These are phyloP conservation scores for Tetrax tetrax DNA, from an alignment of 2,113 vertebrate species.

Conservation along the genomic window DNA sequence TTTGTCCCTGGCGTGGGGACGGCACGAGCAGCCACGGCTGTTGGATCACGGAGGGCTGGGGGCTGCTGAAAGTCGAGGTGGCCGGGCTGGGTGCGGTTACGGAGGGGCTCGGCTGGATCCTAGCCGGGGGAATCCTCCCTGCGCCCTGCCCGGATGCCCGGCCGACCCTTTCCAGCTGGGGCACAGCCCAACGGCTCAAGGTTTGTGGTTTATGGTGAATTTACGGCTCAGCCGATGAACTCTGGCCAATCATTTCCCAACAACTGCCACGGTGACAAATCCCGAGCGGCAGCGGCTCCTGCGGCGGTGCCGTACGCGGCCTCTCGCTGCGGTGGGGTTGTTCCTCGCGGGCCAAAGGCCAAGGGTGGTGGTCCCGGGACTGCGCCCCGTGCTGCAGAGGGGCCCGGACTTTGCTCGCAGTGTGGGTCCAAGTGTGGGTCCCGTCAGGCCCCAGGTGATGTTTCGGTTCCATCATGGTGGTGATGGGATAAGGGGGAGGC, in stretches of 20 bases:
- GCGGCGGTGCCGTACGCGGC: fast-evolving
- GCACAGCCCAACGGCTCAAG: fast-evolving
- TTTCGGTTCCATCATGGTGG: fast-evolving
- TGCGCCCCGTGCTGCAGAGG: neutral
- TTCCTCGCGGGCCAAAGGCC: fast-evolving
- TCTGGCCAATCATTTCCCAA: neutral
- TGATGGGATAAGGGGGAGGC: fast-evolving
- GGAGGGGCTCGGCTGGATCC: neutral
- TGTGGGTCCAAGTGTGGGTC: neutral
- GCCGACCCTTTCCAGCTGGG: fast-evolving
- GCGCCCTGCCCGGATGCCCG: fast-evolving
- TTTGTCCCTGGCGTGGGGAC: neutral
- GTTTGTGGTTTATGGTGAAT: neutral
- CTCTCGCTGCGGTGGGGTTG: fast-evolving
- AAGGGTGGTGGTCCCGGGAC: neutral
- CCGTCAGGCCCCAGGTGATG: fast-evolving
- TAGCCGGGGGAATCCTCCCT: fast-evolving
- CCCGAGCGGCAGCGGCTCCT: fast-evolving
- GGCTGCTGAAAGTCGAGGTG: neutral
- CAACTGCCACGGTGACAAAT: fast-evolving
- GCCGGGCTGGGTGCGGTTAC: neutral
- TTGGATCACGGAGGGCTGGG: neutral
- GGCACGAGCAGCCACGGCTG: fast-evolving
- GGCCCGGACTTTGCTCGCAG: neutral
- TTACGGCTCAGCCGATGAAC: neutral